Evolutionary conservation across 2,113 vertebrate genomes (phyloP).

Genomic region (Sminthopsis crassicaudata): DNA sequence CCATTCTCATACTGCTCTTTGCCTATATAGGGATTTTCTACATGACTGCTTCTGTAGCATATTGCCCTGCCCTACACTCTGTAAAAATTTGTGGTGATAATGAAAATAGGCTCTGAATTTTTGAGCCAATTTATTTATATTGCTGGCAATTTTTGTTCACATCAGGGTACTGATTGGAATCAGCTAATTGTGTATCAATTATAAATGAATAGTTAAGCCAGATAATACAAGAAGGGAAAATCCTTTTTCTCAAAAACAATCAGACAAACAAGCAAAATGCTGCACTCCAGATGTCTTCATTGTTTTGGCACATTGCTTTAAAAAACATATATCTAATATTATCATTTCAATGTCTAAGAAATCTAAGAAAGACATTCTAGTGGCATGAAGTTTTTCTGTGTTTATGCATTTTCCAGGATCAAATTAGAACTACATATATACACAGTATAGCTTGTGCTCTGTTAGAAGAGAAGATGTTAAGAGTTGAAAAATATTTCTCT

Average conservation of each 20-base stretch:
- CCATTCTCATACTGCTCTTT: background rate
- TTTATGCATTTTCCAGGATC: background rate
- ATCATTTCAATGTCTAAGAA: background rate
- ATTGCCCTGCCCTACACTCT: background rate
- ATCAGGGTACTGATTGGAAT: background rate
- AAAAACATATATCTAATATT: background rate
- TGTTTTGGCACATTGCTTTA: background rate
- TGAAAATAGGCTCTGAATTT: background rate
- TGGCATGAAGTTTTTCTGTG: background rate
- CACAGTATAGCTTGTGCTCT: background rate
- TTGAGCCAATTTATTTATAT: background rate
- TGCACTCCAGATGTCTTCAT: background rate
- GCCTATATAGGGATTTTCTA: background rate
- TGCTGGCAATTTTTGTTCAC: background rate
- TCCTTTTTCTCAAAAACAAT: background rate
- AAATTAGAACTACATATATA: background rate
- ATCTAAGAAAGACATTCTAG: background rate
- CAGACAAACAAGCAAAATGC: background rate
- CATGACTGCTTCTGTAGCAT: background rate
- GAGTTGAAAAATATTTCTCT: background rate
- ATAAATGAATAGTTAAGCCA: background rate
- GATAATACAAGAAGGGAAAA: background rate
- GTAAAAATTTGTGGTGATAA: background rate
- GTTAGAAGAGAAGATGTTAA: background rate
- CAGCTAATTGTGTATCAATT: background rate